Conservation (phyloP, 1,140 invertebrate genomes). For the Proales similis region DNA sequence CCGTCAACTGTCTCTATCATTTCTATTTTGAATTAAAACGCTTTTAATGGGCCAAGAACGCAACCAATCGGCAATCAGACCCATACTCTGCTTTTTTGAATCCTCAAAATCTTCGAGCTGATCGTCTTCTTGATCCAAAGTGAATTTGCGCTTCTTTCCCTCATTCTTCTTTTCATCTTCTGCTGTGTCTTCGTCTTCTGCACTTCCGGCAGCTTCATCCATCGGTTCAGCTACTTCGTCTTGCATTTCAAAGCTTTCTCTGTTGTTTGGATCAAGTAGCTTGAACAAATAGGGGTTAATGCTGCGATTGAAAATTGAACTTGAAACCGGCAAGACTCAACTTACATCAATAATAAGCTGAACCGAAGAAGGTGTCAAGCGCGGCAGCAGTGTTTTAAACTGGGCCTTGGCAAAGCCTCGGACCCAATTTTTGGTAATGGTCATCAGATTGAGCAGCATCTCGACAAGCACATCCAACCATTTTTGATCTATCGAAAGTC, state of each 20-base stretch:
- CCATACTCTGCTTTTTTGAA: not conserved
- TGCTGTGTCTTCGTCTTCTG: constrained; percentile 23
- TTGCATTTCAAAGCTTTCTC: constrained; percentile 2
- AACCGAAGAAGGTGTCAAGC: constrained; percentile 14
- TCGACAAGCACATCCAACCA: constrained; percentile 32
- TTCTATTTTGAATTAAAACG: no score
- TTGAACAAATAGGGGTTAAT: not conserved
- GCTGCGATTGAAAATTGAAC: not conserved
- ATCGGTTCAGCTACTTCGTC: constrained; percentile 1
- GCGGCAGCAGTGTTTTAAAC: constrained; percentile 14
- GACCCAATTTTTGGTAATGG: not conserved
- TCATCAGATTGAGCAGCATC: constrained; percentile 28
- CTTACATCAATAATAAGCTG: constrained; percentile 9
- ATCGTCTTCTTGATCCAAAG: not conserved
- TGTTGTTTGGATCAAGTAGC: not conserved
- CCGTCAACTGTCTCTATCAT: no score
- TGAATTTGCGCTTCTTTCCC: no score
- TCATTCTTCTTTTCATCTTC: not conserved
- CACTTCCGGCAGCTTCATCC: not conserved
- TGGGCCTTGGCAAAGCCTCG: constrained; percentile 8
- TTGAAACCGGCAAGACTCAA: no score
- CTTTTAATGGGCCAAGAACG: no score
- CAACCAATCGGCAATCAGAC: no score
- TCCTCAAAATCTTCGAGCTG: constrained; percentile 11
- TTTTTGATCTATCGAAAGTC: no score